Base-by-base conservation (phyloP, 1,140 invertebrate species). In the Frieseomelitta varia region DNA sequence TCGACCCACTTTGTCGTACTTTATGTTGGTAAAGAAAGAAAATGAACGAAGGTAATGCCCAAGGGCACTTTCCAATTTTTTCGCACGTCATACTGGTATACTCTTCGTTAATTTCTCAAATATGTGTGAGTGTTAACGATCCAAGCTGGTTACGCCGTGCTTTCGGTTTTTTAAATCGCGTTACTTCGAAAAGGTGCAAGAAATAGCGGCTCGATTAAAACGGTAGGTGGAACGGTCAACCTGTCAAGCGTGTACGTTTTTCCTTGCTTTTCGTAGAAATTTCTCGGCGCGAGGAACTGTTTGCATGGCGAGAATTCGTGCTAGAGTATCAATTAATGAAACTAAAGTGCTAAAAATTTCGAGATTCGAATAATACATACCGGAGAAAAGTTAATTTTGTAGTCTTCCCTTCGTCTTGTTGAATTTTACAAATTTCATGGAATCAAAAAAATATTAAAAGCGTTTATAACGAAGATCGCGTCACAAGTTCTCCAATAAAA, bases 151-250 rank as follows among this genome's bases (percentile, higher is more conserved):
- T 73, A 24, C 30, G 68, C 17, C 2, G 77, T 3, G 51, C 27
- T n/a, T 34, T 17, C 58, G 71, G 68, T 39, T 73, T 80, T 84
- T 84, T 56, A 4, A 39, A 53, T 74, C 72, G 19, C 72, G 55
- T 67, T 81, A 81, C 84, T 81, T 30, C 39, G 79, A 69, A 85
- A 85, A 61, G 55, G 2, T 1, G 6, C 47, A 85, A 85, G 76
- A 85, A 85, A 55, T 14, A 61, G 39, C 71, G 72, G 79, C 71
- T 27, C 79, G 84, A 85, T 85, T 85, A 85, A 85, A 85, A 85
- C 84, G 84, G 84, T 85, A 85, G 77, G 72, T 72, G 71, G 72
- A 85, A 81, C 84, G 84, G 84, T 81, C 84, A 63, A 85, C 79
- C 61, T 67, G 84, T 69, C 78, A 69, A 34, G 63, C 84, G 47